Conservation (phyloP, 1,140 invertebrate genomes). For the Leptopilina boulardi region DNA sequence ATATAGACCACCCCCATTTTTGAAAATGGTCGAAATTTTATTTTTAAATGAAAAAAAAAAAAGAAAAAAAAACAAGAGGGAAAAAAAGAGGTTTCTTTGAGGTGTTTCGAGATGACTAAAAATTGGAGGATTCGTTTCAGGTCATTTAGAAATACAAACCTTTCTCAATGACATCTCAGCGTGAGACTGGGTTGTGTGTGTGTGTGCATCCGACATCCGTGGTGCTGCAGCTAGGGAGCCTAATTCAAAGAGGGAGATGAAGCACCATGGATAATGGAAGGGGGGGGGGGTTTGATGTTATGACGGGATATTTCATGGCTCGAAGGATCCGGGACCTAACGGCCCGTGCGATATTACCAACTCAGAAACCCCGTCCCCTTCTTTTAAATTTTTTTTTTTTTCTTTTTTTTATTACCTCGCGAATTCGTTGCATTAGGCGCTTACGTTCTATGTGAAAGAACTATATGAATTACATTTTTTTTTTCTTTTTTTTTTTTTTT, state of each 20-base stretch:
- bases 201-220: constrained; percentile 53
- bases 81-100: too few species aligned
- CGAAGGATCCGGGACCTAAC: constrained; percentile 67
- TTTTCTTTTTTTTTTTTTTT: neutral
- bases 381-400: constrained; percentile 22
- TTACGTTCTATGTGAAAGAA: constrained; percentile 9
- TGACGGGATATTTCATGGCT: constrained; percentile 74
- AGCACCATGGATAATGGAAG: constrained; percentile 61
- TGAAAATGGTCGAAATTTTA: too few species aligned
- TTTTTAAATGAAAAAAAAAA: neutral
- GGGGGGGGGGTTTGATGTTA: constrained; percentile 67
- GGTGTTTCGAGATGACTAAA: neutral
- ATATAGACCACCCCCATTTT: too few species aligned
- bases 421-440: constrained; percentile 51
- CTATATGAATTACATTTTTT: neutral
- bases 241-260: constrained; percentile 57
- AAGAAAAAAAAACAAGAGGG: too few species aligned
- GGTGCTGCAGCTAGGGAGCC: constrained; percentile 54
- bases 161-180: constrained; percentile 60
- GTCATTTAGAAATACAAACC: constrained; percentile 61
- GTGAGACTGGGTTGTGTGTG: constrained; percentile 54
- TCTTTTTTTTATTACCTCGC: constrained; percentile 49
- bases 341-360: constrained; percentile 70
- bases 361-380: constrained; percentile 51
- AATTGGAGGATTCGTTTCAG: constrained; percentile 2